Evolutionary conservation across 2,888 invertebrate genomes (phyloP), one percentile per base, ranked within the genome.

Genomic region (Shargacucullia verbasci): DNA sequence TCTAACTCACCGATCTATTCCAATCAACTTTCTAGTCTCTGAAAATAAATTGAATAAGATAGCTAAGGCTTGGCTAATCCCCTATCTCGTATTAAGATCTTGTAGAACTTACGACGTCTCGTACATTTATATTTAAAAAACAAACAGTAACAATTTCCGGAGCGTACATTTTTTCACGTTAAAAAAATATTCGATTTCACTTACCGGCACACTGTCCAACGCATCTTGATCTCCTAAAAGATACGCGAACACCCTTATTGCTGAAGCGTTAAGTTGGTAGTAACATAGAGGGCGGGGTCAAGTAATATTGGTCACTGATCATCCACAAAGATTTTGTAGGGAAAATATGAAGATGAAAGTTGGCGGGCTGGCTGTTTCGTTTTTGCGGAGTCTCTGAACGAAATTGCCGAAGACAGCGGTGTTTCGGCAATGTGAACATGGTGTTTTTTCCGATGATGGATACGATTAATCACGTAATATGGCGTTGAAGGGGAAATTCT

Each of bases 311-410:
- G 78, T 48, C 13, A 14, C 40, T 47, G 75, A 75, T 80, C 78
- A 77, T 72, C 73, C 70, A 62, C 68, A 70, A 77, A 77, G 78
- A 81, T 81, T 81, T 78, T 57, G 69, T 61, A 60, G 68, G 70
- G 70, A 81, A 83, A 84, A 84, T 84, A 84, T 83, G 81, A 79
- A 79, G 83, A 83, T 82, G 80, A 73, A 82, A 83, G 70, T 82
- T 82, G 81, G 78, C 74, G 73, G 50, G 72, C 59, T 62, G 52
- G 71, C 70, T 78, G 78, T 80, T 79, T 76, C 69, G 78, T 81
- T 84, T 84, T 83, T 81, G 79, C 67, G 61, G 69, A 65, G 67
- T 68, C 61, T 63, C 56, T 60, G 71, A 70, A 72, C 69, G 73
- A 79, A 78, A 80, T 81, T 79, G 78, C 60, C 52, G 67, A 68